phyloP scores from a whole-genome alignment of 30 jellyfish, hydroid and myxozoan genomes.

The Euphysa ruthae region DNA sequence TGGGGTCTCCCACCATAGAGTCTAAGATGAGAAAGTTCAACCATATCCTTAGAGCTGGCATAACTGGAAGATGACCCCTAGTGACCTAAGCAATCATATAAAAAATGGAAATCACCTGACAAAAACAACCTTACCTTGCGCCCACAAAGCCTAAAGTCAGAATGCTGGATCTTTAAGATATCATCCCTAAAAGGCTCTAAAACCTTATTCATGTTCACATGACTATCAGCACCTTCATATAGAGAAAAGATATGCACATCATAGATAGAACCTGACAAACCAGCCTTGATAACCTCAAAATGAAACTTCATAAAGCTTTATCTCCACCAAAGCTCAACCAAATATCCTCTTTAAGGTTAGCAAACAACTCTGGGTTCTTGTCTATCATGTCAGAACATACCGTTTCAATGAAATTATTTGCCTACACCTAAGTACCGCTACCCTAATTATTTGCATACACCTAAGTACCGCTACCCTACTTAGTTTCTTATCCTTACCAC shows the following conservation, averaged over 20 bases:
- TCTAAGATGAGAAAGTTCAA: background rate
- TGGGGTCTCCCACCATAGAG: too few relatives aligned
- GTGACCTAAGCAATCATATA: too few relatives aligned
- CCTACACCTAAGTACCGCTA: too few relatives aligned
- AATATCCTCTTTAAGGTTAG: too few relatives aligned
- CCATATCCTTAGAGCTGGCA: slow-evolving; percentile 1
- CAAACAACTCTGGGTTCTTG: too few relatives aligned
- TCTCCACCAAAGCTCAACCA: slow-evolving; percentile 28
- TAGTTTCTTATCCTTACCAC: too few relatives aligned
- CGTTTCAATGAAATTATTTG: too few relatives aligned
- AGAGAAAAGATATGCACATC: slow-evolving; percentile 15
- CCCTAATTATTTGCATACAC: too few relatives aligned
- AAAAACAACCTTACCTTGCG: too few relatives aligned
- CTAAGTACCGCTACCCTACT: too few relatives aligned
- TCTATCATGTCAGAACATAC: too few relatives aligned
- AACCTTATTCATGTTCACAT: slow-evolving; percentile 12
- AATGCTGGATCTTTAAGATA: background rate
- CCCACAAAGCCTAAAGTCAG: slow-evolving; percentile 13
- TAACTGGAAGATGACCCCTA: slow-evolving; percentile 27
- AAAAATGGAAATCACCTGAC: too few relatives aligned
- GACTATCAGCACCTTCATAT: slow-evolving; percentile 10
- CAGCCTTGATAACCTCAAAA: background rate
- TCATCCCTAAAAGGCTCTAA: background rate
- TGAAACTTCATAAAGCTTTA: slow-evolving; percentile 18
- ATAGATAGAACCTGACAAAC: slow-evolving; percentile 4